phyloP scores from a whole-genome alignment of 2,888 invertebrate genomes.

The Scelioninae gen. 1 region DNA sequence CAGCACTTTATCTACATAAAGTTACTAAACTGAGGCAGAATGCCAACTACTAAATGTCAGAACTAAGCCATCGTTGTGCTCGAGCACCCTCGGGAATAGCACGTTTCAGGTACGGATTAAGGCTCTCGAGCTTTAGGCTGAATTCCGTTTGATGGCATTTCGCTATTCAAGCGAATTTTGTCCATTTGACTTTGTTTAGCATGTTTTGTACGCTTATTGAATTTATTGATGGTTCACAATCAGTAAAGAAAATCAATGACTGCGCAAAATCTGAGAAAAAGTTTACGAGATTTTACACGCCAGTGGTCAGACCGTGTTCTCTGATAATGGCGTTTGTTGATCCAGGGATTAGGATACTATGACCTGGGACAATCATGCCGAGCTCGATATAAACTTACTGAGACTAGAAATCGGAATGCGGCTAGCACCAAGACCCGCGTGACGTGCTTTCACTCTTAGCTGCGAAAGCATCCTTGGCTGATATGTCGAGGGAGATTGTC shows the following conservation, averaged over 20 bases:
- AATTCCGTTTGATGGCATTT: slow-evolving; percentile 45
- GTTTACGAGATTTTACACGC: slow-evolving; percentile 65
- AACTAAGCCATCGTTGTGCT: slow-evolving; percentile 46
- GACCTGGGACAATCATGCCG: slow-evolving; percentile 67
- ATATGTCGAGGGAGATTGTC: slow-evolving; percentile 68
- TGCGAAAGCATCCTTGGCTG: slow-evolving; percentile 58
- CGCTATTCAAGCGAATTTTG: slow-evolving; percentile 32
- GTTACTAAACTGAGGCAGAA: slow-evolving; percentile 57
- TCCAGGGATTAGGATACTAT: slow-evolving; percentile 72
- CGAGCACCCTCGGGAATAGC: slow-evolving; percentile 53
- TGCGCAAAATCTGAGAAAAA: slow-evolving; percentile 27
- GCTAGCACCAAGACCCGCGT: slow-evolving; percentile 64
- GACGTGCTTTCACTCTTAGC: slow-evolving; percentile 68
- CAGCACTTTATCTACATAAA: slow-evolving; percentile 57
- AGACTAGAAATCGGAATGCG: slow-evolving; percentile 70
- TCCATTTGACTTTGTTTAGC: slow-evolving; percentile 26
- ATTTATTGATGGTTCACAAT: no score
- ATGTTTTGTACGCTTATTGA: neutral
- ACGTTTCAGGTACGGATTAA: slow-evolving; percentile 56
- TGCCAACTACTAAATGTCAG: slow-evolving; percentile 65
- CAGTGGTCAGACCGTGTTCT: slow-evolving; percentile 67
- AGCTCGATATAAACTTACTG: slow-evolving; percentile 72
- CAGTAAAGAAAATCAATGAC: slow-evolving; percentile 43
- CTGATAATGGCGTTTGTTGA: slow-evolving; percentile 73
- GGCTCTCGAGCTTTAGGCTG: slow-evolving; percentile 26